Percentiles rank a stretch among this genome's conserved stretches.
These are phyloP conservation scores for Motacilla alba DNA, from an alignment of 2,113 vertebrate species.

Conservation along the genomic window DNA sequence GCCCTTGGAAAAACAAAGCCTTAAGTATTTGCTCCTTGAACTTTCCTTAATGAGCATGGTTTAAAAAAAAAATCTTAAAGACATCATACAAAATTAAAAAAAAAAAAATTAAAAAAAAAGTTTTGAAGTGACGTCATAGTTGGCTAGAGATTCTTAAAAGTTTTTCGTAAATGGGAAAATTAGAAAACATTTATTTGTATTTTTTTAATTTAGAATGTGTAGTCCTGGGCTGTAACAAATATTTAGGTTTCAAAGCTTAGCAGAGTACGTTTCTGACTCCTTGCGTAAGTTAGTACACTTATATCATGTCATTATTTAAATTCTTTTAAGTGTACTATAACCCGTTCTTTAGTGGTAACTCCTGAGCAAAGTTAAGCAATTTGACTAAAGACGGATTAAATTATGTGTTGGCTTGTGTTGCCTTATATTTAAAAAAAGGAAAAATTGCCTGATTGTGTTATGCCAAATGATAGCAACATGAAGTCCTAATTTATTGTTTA, in stretches of 20 bases:
- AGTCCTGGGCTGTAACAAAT: conserved; percentile 84
- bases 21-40: conserved; percentile 93
- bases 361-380: conserved; percentile 73
- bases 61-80: conserved; percentile 75
- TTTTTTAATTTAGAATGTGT: conserved; percentile 83
- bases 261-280: conserved; percentile 68
- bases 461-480: conserved; percentile 80
- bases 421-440: conserved; percentile 79
- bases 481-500: conserved; percentile 78
- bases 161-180: conserved; percentile 79
- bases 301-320: conserved; percentile 66
- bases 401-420: conserved; percentile 79
- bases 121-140: conserved; percentile 76
- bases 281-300: conserved; percentile 58
- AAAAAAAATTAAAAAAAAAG: conserved; percentile 54
- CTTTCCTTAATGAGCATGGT: conserved; percentile 88
- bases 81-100: conserved; percentile 52
- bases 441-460: conserved; percentile 77
- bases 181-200: conserved; percentile 83
- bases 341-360: conserved; percentile 72
- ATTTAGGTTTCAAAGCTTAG: conserved; percentile 80
- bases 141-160: conserved; percentile 82
- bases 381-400: conserved; percentile 75
- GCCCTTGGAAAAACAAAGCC: conserved; percentile 90
- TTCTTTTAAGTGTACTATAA: conserved; percentile 66